phyloP scores from a whole-genome alignment of 2,113 vertebrate species.

The Atlantisia rogersi region DNA sequence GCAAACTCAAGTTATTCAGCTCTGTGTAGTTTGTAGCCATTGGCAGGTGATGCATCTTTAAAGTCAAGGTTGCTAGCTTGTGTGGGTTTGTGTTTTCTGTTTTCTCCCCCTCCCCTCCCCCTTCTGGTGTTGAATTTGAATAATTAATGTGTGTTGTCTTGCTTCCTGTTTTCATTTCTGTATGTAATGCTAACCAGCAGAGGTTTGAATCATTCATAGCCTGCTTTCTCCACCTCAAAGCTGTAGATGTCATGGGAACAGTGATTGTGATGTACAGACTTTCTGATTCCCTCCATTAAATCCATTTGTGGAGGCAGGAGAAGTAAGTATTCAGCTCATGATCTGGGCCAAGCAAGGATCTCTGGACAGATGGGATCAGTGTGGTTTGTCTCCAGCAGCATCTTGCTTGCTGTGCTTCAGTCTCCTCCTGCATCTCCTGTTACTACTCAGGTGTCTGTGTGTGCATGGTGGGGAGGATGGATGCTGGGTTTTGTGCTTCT shows the following conservation, averaged over 20 bases:
- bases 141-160: constrained; percentile 64
- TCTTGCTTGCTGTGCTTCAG: neutral
- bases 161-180: constrained; percentile 66
- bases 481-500: neutral
- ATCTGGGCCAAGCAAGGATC: neutral
- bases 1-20: neutral
- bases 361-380: neutral
- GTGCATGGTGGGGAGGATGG: neutral
- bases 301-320: neutral
- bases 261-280: neutral
- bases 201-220: constrained; percentile 69
- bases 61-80: neutral
- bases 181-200: constrained; percentile 49
- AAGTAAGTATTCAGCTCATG: neutral
- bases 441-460: neutral
- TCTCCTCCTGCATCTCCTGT: neutral
- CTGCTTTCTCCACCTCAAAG: constrained; percentile 17
- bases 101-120: neutral
- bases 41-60: neutral
- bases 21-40: neutral
- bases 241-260: constrained; percentile 34
- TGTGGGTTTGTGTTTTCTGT: neutral
- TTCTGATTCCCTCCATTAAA: neutral
- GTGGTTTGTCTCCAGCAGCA: neutral
- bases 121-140: constrained; percentile 48